Base-by-base conservation (phyloP, 2,113 vertebrate species). In the Elgaria multicarinata region DNA sequence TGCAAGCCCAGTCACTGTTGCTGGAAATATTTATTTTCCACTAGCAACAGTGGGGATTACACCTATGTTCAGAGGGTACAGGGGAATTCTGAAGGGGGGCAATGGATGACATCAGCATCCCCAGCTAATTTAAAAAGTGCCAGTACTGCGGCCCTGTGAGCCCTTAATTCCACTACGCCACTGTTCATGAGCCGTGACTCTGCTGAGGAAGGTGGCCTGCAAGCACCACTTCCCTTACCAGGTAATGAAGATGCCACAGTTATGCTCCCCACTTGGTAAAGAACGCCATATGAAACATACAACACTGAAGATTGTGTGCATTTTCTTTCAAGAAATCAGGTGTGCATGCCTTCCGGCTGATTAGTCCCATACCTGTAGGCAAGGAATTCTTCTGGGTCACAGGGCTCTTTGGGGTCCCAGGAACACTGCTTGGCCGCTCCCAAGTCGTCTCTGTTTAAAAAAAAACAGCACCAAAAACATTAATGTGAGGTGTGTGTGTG, bases 381-480 rank as follows among this genome's bases (percentile, higher is more conserved):
- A 98, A 87, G 64, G 98, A 97, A 94, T 96, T 98, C 97, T 98
- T 99, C 96, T 98, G 98, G 91, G 97, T 97, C 87, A 96, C 87
- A 7, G 98, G 97, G 95, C 97, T 98, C 95, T 97, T 98, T 5
- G 98, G 98, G 44, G 98, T 99, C 85, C 98, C 98, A 36, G 99
- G 97, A 69, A 96, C 95, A 1, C 98, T 98, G 93, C 97, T 98
- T 2, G 99, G 99, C 79, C 97, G 97, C 94, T 99, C 98, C 99
- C 99, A 99, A 89, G 98, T 99, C 0, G 99, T 99, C 95, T 99
- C 99, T 99, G 95, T 90, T 10, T 53, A 93, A 87, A 91, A 77
- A 82, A n/a, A n/a, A n/a, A n/a, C n/a, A n/a, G n/a, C n/a, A n/a
- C n/a, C n/a, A 64, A 58, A 94, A 96, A 92, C 64, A 64, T 24